Evolutionary conservation across 2,888 invertebrate species (phyloP).

Genomic region (Lissonota sp.): DNA sequence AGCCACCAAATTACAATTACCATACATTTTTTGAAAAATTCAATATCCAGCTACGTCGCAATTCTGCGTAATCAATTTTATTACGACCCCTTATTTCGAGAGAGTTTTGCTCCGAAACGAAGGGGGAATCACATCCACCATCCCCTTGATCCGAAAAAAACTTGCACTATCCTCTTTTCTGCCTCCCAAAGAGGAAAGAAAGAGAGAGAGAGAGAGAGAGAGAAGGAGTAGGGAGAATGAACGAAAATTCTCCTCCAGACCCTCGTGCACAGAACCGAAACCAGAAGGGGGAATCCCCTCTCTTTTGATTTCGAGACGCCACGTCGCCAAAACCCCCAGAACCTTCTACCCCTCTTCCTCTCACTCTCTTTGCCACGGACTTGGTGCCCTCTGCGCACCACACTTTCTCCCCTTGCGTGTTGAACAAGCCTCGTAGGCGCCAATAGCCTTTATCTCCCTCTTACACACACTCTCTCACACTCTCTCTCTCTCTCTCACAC

Average conservation of each 20-base stretch:
- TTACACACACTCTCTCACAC: no score
- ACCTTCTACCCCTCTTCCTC: neutral
- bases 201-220: neutral
- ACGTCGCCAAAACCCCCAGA: conserved; percentile 17
- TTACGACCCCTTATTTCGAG: no score
- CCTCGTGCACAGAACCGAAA: neutral
- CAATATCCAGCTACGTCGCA: no score
- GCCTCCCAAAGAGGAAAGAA: neutral
- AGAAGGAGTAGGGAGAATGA: neutral
- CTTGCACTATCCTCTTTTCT: conserved; percentile 2
- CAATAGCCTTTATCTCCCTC: neutral
- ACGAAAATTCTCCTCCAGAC: conserved; percentile 3
- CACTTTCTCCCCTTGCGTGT: neutral
- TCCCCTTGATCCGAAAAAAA: no score
- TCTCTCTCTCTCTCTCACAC: neutral
- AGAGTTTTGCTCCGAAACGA: no score
- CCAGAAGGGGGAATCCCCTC: neutral
- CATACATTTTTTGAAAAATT: no score
- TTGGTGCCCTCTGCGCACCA: neutral
- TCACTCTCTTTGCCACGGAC: neutral
- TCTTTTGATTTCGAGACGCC: conserved; percentile 28
- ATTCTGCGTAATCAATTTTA: no score
- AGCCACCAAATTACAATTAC: no score
- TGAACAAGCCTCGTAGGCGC: conserved; percentile 17
- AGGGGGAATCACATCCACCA: no score